A percentile compares a stretch with the other conserved stretches of the same genome.
phyloP scores from a whole-genome alignment of 2,888 invertebrate species.

The Microctonus brassicae region DNA sequence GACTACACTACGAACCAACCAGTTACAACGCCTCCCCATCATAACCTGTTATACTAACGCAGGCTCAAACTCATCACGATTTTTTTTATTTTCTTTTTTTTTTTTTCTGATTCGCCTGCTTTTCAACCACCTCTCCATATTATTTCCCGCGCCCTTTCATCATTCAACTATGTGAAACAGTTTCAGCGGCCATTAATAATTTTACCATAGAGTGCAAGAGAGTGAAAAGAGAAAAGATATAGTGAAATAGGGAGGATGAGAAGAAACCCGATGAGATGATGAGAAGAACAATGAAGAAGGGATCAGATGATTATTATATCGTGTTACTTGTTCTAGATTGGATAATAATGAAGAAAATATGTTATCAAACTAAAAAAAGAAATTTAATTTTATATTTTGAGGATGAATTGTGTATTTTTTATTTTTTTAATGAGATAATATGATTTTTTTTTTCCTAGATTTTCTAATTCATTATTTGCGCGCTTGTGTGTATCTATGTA shows the following conservation, averaged over 20 bases:
- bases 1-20: neutral
- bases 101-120: neutral
- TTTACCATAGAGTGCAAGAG: neutral
- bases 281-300: too few species aligned
- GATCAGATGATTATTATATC: neutral
- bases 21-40: neutral
- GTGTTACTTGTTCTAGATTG: neutral
- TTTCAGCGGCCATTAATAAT: slow-evolving; percentile 2
- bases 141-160: neutral
- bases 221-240: neutral
- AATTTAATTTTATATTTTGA: neutral
- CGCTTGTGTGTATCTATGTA: neutral
- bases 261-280: neutral
- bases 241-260: neutral
- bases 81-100: neutral
- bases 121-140: neutral
- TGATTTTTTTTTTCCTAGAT: neutral
- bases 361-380: neutral
- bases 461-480: neutral
- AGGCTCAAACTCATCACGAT: neutral
- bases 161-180: slow-evolving; percentile 5
- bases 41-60: neutral
- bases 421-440: neutral
- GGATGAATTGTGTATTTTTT: neutral
- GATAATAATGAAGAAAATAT: neutral